Evolutionary conservation across 1,140 invertebrate genomes (phyloP), one percentile per base, ranked within the genome.

Genomic region (Orussus abietinus): DNA sequence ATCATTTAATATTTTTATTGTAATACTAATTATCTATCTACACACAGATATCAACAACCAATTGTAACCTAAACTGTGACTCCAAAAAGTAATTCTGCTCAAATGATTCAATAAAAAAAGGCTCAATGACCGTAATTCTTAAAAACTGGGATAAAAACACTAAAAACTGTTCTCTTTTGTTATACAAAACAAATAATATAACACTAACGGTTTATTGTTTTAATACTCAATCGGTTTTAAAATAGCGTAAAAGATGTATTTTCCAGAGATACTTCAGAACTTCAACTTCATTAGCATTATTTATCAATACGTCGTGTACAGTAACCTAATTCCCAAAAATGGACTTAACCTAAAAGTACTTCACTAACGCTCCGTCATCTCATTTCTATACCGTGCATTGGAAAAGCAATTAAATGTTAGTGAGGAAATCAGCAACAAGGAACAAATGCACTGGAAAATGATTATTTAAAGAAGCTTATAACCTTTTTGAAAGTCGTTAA

Each of bases 401-500:
- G 26, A 34, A 40, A 26, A 40, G 14, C 28, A 15, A 35, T 28
- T 38, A 42, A 21, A 25, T 26, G 17, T 26, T 13, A 28, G 10
- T 20, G 31, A 31, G 33, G 18, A 25, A 43, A 39, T 15, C 14
- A 13, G 19, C 4, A 38, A 26, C 29, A 34, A 28, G 20, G 31
- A 32, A 28, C 22, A 22, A 15, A 14, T n/a, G n/a, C n/a, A n/a
- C n/a, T n/a, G n/a, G n/a, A n/a, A 34, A 37, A 13, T 26, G 31
- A 22, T 22, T n/a, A n/a, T n/a, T n/a, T n/a, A 26, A 38, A 26
- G 21, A 17, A 26, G 30, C 10, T 19, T 42, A 18, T 53, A 35
- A 72, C 70, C 69, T 72, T 63, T 60, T 47, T 59, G 58, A 45
- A 73, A 72, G 47, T 73, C 65, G 32, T 50, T 60, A 29, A 64